Conservation (phyloP, 2,113 vertebrate species). For the Tachysurus vachellii region DNA sequence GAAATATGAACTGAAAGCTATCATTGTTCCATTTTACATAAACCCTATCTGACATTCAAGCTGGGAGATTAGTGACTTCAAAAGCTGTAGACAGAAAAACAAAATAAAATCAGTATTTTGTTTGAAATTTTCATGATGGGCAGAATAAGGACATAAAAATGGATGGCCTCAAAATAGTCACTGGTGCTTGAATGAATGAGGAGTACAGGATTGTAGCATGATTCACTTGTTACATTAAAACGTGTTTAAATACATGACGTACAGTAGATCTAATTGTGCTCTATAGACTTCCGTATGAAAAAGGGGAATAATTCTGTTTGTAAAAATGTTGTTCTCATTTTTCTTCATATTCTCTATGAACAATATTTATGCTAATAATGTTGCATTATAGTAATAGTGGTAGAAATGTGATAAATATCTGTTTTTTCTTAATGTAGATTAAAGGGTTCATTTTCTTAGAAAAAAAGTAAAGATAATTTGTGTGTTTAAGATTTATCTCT, state of each 20-base stretch:
- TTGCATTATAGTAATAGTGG: not conserved
- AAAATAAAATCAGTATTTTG: not conserved
- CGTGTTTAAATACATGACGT: too few species aligned
- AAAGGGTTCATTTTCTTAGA: not conserved
- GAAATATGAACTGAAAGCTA: conserved; percentile 45
- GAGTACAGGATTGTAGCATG: not conserved
- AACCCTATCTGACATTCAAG: conserved; percentile 42
- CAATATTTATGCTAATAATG: not conserved
- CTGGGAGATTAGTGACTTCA: conserved; percentile 21
- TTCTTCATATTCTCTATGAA: not conserved
- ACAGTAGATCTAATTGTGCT: too few species aligned
- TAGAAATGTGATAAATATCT: conserved; percentile 3
- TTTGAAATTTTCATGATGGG: conserved; percentile 7
- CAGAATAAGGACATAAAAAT: not conserved
- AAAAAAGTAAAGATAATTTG: too few species aligned
- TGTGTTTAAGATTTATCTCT: not conserved
- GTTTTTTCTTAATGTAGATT: not conserved
- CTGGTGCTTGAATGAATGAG: not conserved
- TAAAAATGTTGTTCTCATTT: not conserved
- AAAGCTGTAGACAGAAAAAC: conserved; percentile 15
- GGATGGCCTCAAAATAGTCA: not conserved
- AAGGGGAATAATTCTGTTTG: too few species aligned
- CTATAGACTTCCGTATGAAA: too few species aligned
- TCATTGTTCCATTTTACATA: conserved; percentile 35
- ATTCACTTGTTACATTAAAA: not conserved